These are phyloP conservation scores for Eupsilia transversa DNA, from an alignment of 2,888 invertebrate species.

Conservation along the genomic window DNA sequence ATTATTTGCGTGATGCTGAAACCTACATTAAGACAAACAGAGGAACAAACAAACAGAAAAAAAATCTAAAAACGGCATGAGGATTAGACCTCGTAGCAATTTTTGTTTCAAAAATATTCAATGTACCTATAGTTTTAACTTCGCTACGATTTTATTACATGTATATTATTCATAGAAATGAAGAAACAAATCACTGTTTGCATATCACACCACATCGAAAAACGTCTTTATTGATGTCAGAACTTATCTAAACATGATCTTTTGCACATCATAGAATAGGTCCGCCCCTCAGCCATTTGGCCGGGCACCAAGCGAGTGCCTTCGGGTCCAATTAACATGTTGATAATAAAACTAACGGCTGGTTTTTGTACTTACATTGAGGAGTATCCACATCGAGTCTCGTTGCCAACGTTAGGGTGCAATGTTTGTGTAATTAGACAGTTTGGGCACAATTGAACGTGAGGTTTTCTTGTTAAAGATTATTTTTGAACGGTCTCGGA, in stretches of 20 bases:
- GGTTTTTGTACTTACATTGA: conserved; percentile 63
- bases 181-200: not conserved
- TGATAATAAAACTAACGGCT: conserved; percentile 82
- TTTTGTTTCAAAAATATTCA: too few relatives aligned
- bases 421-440: conserved; percentile 63
- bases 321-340: conserved; percentile 86
- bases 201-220: not conserved
- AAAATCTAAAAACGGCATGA: too few relatives aligned
- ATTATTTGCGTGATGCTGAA: too few relatives aligned
- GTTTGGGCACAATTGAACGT: conserved; percentile 39
- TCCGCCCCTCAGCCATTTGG: conserved; percentile 80
- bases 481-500: conserved; percentile 21
- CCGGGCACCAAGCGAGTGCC: conserved; percentile 80
- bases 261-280: conserved; percentile 69
- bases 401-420: conserved; percentile 64
- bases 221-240: conserved; percentile 18
- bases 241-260: conserved; percentile 43
- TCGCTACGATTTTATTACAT: too few relatives aligned
- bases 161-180: too few relatives aligned
- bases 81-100: too few relatives aligned
- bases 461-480: conserved; percentile 3
- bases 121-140: too few relatives aligned
- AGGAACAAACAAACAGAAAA: too few relatives aligned
- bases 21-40: too few relatives aligned
- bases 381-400: conserved; percentile 48